These are phyloP conservation scores for Sebastes hubbsi DNA, from an alignment of 2,797 vertebrate genomes.

Conservation along the genomic window DNA sequence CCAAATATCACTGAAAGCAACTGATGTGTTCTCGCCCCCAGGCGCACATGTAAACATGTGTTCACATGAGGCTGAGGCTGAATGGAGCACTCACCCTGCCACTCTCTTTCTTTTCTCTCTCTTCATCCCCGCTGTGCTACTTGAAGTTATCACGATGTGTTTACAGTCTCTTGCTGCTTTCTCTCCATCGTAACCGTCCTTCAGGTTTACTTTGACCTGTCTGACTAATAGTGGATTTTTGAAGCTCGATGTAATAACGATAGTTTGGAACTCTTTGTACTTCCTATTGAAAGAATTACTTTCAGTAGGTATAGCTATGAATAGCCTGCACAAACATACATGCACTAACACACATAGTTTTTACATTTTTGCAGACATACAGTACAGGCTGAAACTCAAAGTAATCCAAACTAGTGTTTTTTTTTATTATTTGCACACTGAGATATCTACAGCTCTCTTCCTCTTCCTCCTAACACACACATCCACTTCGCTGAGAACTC, in stretches of 20 bases:
- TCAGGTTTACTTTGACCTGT: constrained; percentile 17
- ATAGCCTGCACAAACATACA: neutral
- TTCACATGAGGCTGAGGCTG: neutral
- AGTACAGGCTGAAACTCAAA: neutral
- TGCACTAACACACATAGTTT: neutral
- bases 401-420: neutral
- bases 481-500: neutral
- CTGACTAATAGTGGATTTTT: no score
- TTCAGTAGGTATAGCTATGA: no score
- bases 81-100: constrained; percentile 9
- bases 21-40: neutral
- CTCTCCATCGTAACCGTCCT: neutral
- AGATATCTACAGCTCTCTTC: neutral
- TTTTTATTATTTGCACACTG: neutral
- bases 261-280: no score
- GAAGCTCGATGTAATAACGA: no score
- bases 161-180: neutral
- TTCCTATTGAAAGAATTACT: no score
- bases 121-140: neutral
- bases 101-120: neutral
- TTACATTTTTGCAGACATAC: neutral
- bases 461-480: neutral
- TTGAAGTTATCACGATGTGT: neutral
- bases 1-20: constrained; percentile 14
- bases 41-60: neutral